phyloP scores from a whole-genome alignment of 2,888 invertebrate species.

The Drosophila cognata region DNA sequence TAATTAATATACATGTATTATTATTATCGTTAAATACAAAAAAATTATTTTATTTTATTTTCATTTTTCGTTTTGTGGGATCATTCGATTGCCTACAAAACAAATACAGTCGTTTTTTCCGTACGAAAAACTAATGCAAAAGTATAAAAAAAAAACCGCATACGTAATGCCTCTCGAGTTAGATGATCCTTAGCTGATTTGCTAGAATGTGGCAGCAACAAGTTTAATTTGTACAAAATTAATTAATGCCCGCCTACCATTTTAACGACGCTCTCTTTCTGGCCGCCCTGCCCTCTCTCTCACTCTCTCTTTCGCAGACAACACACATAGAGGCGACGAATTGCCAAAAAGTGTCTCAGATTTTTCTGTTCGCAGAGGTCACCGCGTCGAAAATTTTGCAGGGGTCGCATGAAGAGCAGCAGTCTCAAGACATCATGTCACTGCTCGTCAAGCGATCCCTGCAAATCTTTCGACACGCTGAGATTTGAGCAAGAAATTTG shows the following conservation, averaged over 20 bases:
- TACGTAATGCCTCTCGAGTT: slow-evolving; percentile 10
- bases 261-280: neutral
- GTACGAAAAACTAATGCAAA: slow-evolving; percentile 10
- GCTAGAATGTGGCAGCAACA: slow-evolving; percentile 1
- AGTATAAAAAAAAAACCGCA: neutral
- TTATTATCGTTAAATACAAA: slow-evolving; percentile 44
- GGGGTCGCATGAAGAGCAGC: too few species aligned
- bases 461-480: too few species aligned
- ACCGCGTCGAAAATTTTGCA: too few species aligned
- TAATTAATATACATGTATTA: slow-evolving; percentile 33
- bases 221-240: neutral
- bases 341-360: too few species aligned
- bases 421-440: too few species aligned
- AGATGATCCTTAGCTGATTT: neutral
- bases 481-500: too few species aligned
- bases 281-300: neutral
- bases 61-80: slow-evolving; percentile 24
- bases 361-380: too few species aligned
- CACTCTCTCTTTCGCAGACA: neutral
- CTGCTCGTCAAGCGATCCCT: too few species aligned
- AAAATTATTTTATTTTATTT: slow-evolving; percentile 12
- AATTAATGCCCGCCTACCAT: neutral
- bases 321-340: too few species aligned
- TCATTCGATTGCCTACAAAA: slow-evolving; percentile 14
- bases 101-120: slow-evolving; percentile 19